Evolutionary conservation across 2,888 invertebrate genomes (phyloP).

Genomic region (Camponotus fellah): DNA sequence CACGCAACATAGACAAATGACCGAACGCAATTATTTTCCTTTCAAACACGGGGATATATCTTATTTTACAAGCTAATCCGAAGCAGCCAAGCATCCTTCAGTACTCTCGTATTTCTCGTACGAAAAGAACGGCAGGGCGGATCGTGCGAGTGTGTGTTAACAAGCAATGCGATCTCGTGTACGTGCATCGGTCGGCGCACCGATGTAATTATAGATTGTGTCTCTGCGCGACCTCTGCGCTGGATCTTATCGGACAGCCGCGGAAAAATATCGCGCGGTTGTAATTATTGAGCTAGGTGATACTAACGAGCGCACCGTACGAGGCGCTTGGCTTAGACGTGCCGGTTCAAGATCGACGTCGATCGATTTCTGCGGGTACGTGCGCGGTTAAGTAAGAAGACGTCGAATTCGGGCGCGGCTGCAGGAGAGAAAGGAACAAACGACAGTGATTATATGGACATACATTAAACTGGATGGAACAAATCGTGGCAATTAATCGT

Average conservation of each 20-base stretch:
- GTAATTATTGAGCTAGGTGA: constrained; percentile 76
- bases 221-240: constrained; percentile 79
- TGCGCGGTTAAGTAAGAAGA: constrained; percentile 44
- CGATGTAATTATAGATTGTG: constrained; percentile 85
- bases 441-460: constrained; percentile 65
- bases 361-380: constrained; percentile 62
- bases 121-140: constrained; percentile 4
- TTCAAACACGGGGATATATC: constrained; percentile 32
- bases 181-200: constrained; percentile 59
- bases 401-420: constrained; percentile 72
- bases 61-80: constrained; percentile 42
- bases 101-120: constrained; percentile 23
- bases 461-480: constrained; percentile 67
- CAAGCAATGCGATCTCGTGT: constrained; percentile 25
- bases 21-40: constrained; percentile 38
- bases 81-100: constrained; percentile 40
- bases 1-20: constrained; percentile 30
- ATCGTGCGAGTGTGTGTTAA: constrained; percentile 37
- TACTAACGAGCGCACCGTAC: constrained; percentile 64
- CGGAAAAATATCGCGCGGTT: constrained; percentile 74
- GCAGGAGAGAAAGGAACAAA: constrained; percentile 70
- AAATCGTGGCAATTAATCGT: constrained; percentile 71
- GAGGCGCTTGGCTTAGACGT: constrained; percentile 52
- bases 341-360: constrained; percentile 65
- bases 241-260: constrained; percentile 75